Base-by-base conservation (phyloP, 1,140 invertebrate genomes). In the Bombyx mandarina region DNA sequence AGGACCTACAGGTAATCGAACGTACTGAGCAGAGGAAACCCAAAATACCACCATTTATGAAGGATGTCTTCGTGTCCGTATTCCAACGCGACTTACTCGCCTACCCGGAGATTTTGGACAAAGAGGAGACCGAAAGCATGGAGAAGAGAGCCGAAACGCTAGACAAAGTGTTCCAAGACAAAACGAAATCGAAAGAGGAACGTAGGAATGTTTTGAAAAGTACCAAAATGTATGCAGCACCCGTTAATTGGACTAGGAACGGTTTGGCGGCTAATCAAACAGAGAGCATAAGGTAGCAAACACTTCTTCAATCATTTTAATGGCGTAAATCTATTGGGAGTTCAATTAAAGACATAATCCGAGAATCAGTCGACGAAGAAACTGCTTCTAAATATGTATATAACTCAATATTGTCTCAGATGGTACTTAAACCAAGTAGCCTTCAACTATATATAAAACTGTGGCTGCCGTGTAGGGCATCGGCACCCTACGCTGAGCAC, bases 81-180 rank as follows among this genome's bases (percentile, higher is more conserved):
- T 91, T 90, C 66, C 91, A 93, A 66, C 71, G 71, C 0, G 90
- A 93, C 49, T 75, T 93, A 35, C 71, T 94, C 1, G 86, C 88
- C 0, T 94, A 88, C 74, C 93, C 93, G 0, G 90, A 94, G 74
- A 89, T 92, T 57, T 73, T 95, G 50, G 90, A 90, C 51, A 90
- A 91, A 62, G 93, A 95, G 52, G 90, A 92, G 62, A 82, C 88
- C 26, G 88, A 92, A 66, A 90, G 82, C 12, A 79, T 95, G 2
- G 89, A 90, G 64, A 90, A 89, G 68, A 86, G 90, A 60, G 72
- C 91, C 55, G 86, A 72, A 56, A 91, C 88, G 59, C 88, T 90
- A 52, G 82, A 86, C 69, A 93, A 89, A 82, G 93, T 92, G 63
- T 93, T 93, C 67, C 75, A 60, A 6, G 72, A 87, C 48, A 61